A percentile compares a stretch with the other conserved stretches of the same genome.
Evolutionary conservation across 2,113 vertebrate genomes (phyloP).

Genomic region (Brevimyrus niger): DNA sequence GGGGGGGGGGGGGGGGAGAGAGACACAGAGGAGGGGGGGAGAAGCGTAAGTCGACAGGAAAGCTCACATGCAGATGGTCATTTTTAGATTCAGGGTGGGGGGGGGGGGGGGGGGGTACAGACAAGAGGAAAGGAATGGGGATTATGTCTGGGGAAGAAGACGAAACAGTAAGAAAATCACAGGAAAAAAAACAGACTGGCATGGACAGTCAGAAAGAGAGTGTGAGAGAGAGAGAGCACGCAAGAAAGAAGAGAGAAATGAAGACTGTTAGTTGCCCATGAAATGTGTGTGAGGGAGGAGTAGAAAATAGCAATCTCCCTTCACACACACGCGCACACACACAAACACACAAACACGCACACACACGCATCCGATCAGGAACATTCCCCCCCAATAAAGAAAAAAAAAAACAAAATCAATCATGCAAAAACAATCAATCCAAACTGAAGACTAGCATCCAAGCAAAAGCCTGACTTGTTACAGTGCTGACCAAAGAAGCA

Average conservation of each 20-base stretch:
- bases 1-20: neutral
- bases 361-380: neutral
- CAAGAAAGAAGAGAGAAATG: slow-evolving; percentile 15
- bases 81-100: neutral
- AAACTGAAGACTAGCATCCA: slow-evolving; percentile 27
- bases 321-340: slow-evolving; percentile 11
- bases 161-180: neutral
- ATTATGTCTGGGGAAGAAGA: neutral
- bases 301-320: slow-evolving; percentile 41
- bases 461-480: slow-evolving; percentile 10
- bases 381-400: neutral
- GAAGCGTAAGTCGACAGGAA: neutral
- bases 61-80: neutral
- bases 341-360: neutral
- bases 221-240: neutral
- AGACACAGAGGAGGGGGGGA: neutral
- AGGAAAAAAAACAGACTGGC: slow-evolving; percentile 43
- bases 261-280: neutral
- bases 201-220: slow-evolving; percentile 32
- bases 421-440: slow-evolving; percentile 38
- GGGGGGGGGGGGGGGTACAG: neutral
- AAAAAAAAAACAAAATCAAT: neutral
- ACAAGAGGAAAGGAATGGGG: neutral
- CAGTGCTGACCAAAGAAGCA: neutral
- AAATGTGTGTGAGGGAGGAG: slow-evolving; percentile 16